phyloP scores from a whole-genome alignment of 2,888 invertebrate species.

The Tetheella fluctuosa region DNA sequence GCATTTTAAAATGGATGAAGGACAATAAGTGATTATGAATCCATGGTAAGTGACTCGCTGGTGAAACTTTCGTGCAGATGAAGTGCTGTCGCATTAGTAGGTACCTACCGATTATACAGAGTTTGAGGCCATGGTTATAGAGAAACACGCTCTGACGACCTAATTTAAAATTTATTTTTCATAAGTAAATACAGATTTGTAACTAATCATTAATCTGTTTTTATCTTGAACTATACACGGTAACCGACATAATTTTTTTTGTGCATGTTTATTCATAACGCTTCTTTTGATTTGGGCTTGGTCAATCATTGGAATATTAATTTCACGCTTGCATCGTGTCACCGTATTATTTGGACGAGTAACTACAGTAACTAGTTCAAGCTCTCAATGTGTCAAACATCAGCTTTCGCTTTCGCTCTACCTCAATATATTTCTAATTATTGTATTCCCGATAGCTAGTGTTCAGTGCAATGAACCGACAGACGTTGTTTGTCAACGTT shows the following conservation, averaged over 20 bases:
- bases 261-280: constrained; percentile 4
- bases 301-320: constrained; percentile 24
- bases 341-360: constrained; percentile 34
- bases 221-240: constrained; percentile 17
- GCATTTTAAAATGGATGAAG: no score
- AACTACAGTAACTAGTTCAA: constrained; percentile 48
- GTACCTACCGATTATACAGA: constrained; percentile 13
- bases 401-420: constrained; percentile 60
- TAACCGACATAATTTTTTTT: not conserved
- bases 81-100: not conserved
- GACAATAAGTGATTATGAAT: no score
- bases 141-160: constrained; percentile 35
- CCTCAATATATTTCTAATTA: constrained; percentile 42
- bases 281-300: constrained; percentile 14
- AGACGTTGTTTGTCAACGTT: constrained; percentile 39
- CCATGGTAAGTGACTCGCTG: not conserved
- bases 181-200: constrained; percentile 3
- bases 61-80: not conserved
- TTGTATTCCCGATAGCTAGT: constrained; percentile 27
- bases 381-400: constrained; percentile 44
- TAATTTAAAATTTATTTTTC: not conserved
- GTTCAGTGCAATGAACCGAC: constrained; percentile 43
- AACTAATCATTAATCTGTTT: constrained; percentile 5
- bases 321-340: constrained; percentile 40
- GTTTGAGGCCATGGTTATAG: constrained; percentile 46